Conservation (phyloP, 1,140 invertebrate genomes). For the Drusus annulatus region DNA sequence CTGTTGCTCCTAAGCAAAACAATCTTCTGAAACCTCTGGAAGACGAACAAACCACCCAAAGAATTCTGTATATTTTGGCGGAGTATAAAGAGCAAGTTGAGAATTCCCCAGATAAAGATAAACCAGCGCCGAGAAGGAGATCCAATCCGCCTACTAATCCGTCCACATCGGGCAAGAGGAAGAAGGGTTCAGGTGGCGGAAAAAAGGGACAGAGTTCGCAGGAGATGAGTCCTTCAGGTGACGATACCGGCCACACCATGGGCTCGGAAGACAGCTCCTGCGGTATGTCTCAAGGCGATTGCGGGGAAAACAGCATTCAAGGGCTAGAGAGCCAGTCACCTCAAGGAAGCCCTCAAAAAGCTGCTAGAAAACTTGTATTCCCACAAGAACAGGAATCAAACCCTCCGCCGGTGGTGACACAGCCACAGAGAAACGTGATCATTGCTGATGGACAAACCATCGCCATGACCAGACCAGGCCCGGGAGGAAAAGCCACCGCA, state of each 20-base stretch:
- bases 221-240: slow-evolving; percentile 74
- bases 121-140: slow-evolving; percentile 82
- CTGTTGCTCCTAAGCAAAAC: slow-evolving; percentile 77
- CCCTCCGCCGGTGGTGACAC: slow-evolving; percentile 41
- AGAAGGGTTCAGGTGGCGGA: slow-evolving; percentile 78
- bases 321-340: slow-evolving; percentile 67
- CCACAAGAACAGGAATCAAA: slow-evolving; percentile 60
- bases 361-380: slow-evolving; percentile 67
- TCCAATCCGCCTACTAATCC: slow-evolving; percentile 84
- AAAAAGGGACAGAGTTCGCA: slow-evolving; percentile 64
- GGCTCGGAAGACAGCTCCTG: slow-evolving; percentile 81
- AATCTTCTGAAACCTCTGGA: slow-evolving; percentile 84
- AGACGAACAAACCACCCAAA: slow-evolving; percentile 85
- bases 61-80: slow-evolving; percentile 85
- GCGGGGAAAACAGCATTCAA: slow-evolving; percentile 65
- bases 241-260: slow-evolving; percentile 77
- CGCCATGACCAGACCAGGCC: slow-evolving; percentile 66
- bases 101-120: slow-evolving; percentile 87
- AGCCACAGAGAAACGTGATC: slow-evolving; percentile 69
- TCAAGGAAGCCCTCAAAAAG: slow-evolving; percentile 69
- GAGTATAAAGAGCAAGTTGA: slow-evolving; percentile 86
- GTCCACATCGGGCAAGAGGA: slow-evolving; percentile 79
- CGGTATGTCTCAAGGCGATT: slow-evolving; percentile 75
- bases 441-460: slow-evolving; percentile 73
- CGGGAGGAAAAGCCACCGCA: slow-evolving; percentile 73